Evolutionary conservation across 2,113 vertebrate genomes (phyloP).

Genomic region (Stictonetta naevosa): DNA sequence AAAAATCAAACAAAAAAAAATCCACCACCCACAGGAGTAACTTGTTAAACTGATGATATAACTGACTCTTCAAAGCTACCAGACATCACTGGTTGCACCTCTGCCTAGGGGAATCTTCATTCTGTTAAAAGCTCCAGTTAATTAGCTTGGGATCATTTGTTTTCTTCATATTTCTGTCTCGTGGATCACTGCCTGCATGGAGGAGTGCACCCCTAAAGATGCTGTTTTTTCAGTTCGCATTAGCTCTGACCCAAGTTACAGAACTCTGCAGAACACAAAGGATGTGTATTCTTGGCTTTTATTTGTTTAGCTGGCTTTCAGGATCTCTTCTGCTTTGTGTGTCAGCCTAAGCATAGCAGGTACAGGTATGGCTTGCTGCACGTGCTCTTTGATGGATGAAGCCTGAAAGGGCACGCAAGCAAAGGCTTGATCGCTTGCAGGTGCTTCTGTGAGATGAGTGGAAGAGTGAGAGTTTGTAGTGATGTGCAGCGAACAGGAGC

Average conservation of each 20-base stretch:
- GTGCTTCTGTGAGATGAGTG: not conserved
- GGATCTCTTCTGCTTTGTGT: not conserved
- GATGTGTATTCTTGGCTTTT: not conserved
- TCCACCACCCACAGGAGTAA: too few species aligned
- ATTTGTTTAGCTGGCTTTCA: not conserved
- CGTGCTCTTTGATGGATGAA: not conserved
- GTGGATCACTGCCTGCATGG: rapidly evolving
- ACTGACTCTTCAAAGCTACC: not conserved
- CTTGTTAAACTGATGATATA: not conserved
- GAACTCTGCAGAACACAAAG: not conserved
- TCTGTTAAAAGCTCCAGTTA: not conserved
- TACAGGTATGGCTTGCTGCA: not conserved
- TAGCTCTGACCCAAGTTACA: not conserved
- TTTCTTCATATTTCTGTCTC: not conserved
- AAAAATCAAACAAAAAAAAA: not conserved
- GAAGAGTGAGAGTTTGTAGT: not conserved
- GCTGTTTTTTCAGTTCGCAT: not conserved
- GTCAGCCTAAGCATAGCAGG: not conserved
- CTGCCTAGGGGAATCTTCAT: not conserved
- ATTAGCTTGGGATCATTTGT: not conserved
- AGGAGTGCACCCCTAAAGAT: not conserved
- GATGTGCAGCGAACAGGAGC: not conserved
- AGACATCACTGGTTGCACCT: not conserved
- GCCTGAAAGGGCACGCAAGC: not conserved
- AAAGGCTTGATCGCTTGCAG: not conserved